These are phyloP conservation scores for Nemotelus nigrinus DNA, from an alignment of 2,888 invertebrate genomes.

Conservation along the genomic window DNA sequence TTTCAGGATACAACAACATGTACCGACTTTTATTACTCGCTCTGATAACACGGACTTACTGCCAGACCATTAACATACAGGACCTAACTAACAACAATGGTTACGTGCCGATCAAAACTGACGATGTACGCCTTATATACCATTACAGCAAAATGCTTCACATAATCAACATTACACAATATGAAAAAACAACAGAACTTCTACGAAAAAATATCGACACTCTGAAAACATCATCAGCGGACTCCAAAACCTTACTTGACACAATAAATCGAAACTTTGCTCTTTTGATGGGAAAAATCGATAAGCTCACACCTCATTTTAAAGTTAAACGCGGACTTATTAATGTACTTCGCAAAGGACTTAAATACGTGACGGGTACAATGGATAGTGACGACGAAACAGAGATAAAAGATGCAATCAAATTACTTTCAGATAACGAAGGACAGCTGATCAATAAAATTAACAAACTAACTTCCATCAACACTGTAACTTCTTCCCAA, in stretches of 20 bases:
- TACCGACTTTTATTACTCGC: too few species aligned
- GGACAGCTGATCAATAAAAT: constrained; percentile 47
- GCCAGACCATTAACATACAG: too few species aligned
- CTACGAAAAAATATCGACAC: not conserved
- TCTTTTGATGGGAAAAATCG: not conserved
- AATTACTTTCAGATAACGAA: constrained; percentile 48
- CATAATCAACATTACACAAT: not conserved
- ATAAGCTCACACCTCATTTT: not conserved
- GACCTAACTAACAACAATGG: too few species aligned
- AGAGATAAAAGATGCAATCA: constrained; percentile 15
- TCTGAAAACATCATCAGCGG: not conserved
- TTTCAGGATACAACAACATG: not conserved
- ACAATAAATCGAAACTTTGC: not conserved
- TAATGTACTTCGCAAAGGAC: not conserved
- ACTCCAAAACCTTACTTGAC: not conserved
- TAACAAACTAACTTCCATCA: too few species aligned
- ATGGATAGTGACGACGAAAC: not conserved
- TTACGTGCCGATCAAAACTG: not conserved
- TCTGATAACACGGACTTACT: not conserved
- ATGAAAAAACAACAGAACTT: not conserved
- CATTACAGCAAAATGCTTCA: constrained; percentile 6
- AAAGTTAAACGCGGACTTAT: not conserved
- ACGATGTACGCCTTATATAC: constrained; percentile 13
- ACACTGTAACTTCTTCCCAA: too few species aligned
- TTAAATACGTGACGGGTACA: not conserved